Evolutionary conservation across 1,140 invertebrate genomes (phyloP), one percentile per base, ranked within the genome.

Genomic region (Odontomachus brunneus): DNA sequence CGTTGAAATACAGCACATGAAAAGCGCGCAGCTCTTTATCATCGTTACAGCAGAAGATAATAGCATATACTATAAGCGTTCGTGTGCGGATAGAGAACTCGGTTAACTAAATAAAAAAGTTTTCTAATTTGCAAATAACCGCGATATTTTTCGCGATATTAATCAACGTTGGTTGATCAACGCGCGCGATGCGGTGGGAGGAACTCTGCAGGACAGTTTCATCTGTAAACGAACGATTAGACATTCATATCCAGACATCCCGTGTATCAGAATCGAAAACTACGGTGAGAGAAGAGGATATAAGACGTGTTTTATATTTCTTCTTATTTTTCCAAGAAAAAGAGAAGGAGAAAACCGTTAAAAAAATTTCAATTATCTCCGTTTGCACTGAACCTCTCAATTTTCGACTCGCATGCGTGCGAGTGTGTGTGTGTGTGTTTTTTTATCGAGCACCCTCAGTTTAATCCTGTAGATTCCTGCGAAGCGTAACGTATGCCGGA

Each of bases 401-500:
- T 78, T 78, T 78, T 67, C 75, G 33, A 69, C 75, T 57, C 65
- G 12, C 57, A 59, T n/a, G 38, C 11, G 57, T 80, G 55, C 59
- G 12, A 57, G 69, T 69, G 69, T n/a, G 38, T 14, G 57, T 80
- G 55, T 71, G 12, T 69, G 69, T 14, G 24, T 14, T 71, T 80
- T 67, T 71, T 44, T 33, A 33, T 38, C 49, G n/a, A 26, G 51
- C 53, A 38, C 29, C 75, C 75, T 69, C 44, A 15, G 66, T 86
- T 87, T 80, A 67, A 80, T 87, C 74, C 69, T 22, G n/a, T 44
- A 57, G 63, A 87, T 80, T 87, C 85, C 74, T 87, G 49, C 85
- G 86, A 87, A 73, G 81, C 86, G 85, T 87, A 82, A 87, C 86
- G 81, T 48, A 80, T 69, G 85, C 44, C 5, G 29, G 74, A 81